phyloP scores from a whole-genome alignment of 64 coral and sea anemone species.

The Montipora capricornis region DNA sequence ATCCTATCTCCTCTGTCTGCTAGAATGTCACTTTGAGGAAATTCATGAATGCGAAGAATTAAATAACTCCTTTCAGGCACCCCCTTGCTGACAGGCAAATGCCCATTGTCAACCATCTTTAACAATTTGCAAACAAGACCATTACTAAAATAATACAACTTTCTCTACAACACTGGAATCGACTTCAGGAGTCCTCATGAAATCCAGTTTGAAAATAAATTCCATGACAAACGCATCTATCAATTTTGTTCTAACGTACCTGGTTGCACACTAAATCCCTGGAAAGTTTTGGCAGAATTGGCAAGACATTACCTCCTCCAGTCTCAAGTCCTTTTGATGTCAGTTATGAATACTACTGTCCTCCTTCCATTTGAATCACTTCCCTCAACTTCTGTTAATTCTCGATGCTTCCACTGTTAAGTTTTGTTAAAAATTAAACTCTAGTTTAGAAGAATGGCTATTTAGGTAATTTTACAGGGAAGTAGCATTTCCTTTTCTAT shows the following conservation, averaged over 20 bases:
- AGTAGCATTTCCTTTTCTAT: slow-evolving; percentile 8
- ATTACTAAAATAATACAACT: too few relatives aligned
- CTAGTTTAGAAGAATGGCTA: slow-evolving; percentile 26
- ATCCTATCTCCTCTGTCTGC: too few relatives aligned
- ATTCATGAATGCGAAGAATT: too few relatives aligned
- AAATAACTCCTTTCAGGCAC: too few relatives aligned
- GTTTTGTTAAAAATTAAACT: slow-evolving; percentile 67
- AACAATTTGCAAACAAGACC: too few relatives aligned
- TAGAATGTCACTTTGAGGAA: too few relatives aligned
- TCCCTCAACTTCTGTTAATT: slow-evolving; percentile 43
- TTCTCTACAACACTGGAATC: too few relatives aligned
- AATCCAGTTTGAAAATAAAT: not conserved
- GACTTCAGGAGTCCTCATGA: not conserved
- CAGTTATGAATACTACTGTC: slow-evolving; percentile 17
- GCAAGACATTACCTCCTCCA: not conserved
- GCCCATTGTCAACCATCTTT: too few relatives aligned
- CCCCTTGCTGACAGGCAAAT: too few relatives aligned
- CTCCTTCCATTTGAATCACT: slow-evolving; percentile 20
- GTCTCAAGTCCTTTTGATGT: slow-evolving; percentile 17
- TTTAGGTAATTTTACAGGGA: not conserved
- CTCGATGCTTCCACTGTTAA: slow-evolving; percentile 43
- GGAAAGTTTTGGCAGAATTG: not conserved
- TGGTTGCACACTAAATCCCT: not conserved
- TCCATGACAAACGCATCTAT: not conserved
- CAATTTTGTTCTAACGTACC: not conserved